A percentile compares a stretch with the other conserved stretches of the same genome.
Evolutionary conservation across 1,140 invertebrate species (phyloP).

Genomic region (Episyrphus balteatus): DNA sequence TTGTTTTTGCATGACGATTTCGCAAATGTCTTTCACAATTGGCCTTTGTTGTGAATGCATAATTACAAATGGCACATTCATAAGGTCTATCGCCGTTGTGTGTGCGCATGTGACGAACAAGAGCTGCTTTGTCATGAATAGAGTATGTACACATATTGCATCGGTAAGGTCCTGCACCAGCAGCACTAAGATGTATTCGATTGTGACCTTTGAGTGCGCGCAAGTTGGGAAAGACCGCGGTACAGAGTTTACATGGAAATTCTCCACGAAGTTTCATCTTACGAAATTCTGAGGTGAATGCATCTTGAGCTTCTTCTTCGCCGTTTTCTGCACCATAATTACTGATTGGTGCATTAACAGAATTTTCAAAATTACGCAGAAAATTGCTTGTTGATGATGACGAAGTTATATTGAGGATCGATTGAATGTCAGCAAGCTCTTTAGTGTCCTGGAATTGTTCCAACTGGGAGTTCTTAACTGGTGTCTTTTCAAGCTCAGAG

Average conservation of each 20-base stretch:
- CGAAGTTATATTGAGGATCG: constrained; percentile 64
- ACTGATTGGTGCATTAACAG: constrained; percentile 31
- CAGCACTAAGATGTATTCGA: constrained; percentile 58
- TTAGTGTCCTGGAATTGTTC: constrained; percentile 38
- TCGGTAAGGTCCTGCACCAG: constrained; percentile 61
- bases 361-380: constrained; percentile 31
- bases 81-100: constrained; percentile 93
- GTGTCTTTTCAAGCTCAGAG: too few relatives aligned
- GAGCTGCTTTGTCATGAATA: constrained; percentile 78
- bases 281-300: constrained; percentile 65
- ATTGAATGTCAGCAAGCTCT: constrained; percentile 74
- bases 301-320: constrained; percentile 69
- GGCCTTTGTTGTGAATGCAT: constrained; percentile 91
- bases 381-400: constrained; percentile 36
- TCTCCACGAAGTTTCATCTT: constrained; percentile 78
- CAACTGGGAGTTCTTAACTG: too few relatives aligned
- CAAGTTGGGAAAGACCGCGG: constrained; percentile 75
- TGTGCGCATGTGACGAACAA: constrained; percentile 79
- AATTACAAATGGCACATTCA: constrained; percentile 86
- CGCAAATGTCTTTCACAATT: constrained; percentile 83
- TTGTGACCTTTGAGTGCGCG: constrained; percentile 83
- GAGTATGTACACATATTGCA: constrained; percentile 89
- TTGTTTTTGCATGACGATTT: constrained; percentile 75
- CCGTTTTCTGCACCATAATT: constrained; percentile 35
- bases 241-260: constrained; percentile 79